A percentile compares a stretch with the other conserved stretches of the same genome.
Evolutionary conservation across 1,140 invertebrate species (phyloP).

Genomic region (Hyles vespertilio): DNA sequence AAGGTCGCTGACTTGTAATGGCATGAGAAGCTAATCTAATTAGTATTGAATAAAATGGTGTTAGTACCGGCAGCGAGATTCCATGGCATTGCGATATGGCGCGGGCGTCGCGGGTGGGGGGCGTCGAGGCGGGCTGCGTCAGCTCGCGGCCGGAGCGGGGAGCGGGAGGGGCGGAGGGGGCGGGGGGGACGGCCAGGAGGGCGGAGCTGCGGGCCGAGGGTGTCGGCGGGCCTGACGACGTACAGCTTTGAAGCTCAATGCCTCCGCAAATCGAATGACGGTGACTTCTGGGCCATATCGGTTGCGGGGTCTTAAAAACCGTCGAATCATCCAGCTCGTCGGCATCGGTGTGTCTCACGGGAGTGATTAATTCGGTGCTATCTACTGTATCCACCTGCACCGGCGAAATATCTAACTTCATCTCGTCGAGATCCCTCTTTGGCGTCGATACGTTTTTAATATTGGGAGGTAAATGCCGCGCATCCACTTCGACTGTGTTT

Average conservation of each 20-base stretch:
- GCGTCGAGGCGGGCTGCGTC: constrained; percentile 50
- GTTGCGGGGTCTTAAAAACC: constrained; percentile 65
- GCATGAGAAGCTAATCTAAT: constrained; percentile 52
- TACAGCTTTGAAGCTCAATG: constrained; percentile 31
- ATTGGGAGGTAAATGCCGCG: constrained; percentile 48
- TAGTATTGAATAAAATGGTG: constrained; percentile 72
- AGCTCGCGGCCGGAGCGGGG: constrained; percentile 38
- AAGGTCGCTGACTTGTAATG: constrained; percentile 28
- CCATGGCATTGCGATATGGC: constrained; percentile 71
- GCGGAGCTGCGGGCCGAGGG: constrained; percentile 14
- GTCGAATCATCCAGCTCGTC: constrained; percentile 59
- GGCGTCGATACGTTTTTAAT: constrained; percentile 59
- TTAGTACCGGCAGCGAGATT: constrained; percentile 76
- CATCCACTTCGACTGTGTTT: constrained; percentile 58
- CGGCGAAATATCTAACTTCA: constrained; percentile 67
- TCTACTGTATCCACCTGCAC: constrained; percentile 67
- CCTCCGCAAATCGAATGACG: constrained; percentile 51
- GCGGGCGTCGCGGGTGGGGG: constrained; percentile 59
- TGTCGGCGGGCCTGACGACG: constrained; percentile 3
- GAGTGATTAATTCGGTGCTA: constrained; percentile 51
- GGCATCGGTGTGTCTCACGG: constrained; percentile 35
- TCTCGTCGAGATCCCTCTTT: constrained; percentile 56
- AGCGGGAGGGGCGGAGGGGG: constrained; percentile 24
- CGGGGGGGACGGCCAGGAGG: constrained; percentile 15
- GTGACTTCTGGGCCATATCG: constrained; percentile 46